A percentile compares a stretch with the other conserved stretches of the same genome.
These are phyloP conservation scores for Melipona bicolor DNA, from an alignment of 2,888 invertebrate genomes.

Conservation along the genomic window DNA sequence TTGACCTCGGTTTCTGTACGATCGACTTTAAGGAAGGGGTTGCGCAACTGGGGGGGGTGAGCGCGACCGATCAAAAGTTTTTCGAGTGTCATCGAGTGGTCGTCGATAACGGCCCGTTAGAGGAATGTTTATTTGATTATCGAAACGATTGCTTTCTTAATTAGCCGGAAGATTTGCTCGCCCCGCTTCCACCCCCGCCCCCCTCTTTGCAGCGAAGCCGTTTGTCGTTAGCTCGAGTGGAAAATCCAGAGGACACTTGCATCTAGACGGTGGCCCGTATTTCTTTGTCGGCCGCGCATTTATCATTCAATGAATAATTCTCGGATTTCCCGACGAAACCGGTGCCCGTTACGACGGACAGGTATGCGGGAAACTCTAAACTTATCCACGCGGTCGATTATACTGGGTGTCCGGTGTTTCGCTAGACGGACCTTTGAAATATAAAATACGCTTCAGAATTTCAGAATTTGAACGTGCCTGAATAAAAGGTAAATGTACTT, in stretches of 20 bases:
- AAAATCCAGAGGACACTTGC: conserved; percentile 47
- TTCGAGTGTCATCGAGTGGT: conserved; percentile 49
- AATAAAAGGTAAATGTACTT: neutral
- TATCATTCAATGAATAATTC: conserved; percentile 63
- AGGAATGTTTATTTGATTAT: conserved; percentile 54
- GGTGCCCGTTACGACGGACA: conserved; percentile 19
- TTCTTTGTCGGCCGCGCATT: conserved; percentile 54
- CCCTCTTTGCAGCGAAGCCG: neutral
- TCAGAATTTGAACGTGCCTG: neutral
- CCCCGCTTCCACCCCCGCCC: neutral
- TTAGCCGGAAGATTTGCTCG: conserved; percentile 36
- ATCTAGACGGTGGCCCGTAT: conserved; percentile 42
- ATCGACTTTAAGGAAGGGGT: neutral
- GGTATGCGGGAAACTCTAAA: conserved; percentile 27
- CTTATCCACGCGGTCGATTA: conserved; percentile 21
- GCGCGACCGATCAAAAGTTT: conserved; percentile 4
- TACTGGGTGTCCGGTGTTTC: conserved; percentile 18
- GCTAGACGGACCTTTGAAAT: neutral
- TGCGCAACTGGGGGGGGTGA: neutral
- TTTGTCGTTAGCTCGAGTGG: conserved; percentile 43
- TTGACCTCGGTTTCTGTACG: neutral
- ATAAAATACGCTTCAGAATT: neutral
- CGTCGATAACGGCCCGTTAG: conserved; percentile 22
- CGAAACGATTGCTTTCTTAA: conserved; percentile 54
- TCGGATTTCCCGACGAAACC: conserved; percentile 27